Evolutionary conservation across 1,140 invertebrate species (phyloP).

Genomic region (Chelonus insularis): DNA sequence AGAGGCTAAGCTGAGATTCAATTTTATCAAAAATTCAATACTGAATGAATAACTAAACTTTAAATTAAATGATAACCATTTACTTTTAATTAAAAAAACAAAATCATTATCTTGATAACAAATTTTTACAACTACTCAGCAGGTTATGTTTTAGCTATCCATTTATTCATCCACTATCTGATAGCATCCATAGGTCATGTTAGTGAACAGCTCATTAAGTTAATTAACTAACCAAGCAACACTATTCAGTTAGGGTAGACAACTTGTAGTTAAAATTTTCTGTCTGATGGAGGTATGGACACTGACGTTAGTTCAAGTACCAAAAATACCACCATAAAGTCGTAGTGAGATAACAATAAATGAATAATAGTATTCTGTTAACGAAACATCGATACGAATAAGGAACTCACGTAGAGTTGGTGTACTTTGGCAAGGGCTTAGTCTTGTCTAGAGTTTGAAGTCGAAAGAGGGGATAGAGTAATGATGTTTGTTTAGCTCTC

Average conservation of each 20-base stretch:
- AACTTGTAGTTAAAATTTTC: no score
- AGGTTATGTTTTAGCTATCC: no score
- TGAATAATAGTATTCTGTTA: slow-evolving; percentile 22
- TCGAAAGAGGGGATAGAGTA: slow-evolving; percentile 38
- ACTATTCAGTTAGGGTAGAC: not conserved
- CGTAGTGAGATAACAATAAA: not conserved
- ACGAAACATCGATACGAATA: slow-evolving; percentile 44
- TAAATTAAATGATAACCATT: no score
- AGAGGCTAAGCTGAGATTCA: no score
- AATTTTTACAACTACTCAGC: no score
- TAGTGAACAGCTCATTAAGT: slow-evolving; percentile 33
- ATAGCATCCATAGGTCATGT: not conserved
- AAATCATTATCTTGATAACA: no score
- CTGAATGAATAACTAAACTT: no score
- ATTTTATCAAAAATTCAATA: no score
- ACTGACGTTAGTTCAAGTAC: no score
- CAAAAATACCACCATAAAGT: no score
- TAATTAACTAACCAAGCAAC: slow-evolving; percentile 38
- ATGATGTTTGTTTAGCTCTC: slow-evolving; percentile 56
- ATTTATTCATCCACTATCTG: slow-evolving; percentile 15
- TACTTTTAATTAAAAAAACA: no score
- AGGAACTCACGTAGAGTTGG: slow-evolving; percentile 40
- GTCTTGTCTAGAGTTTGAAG: not conserved
- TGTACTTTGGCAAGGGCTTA: slow-evolving; percentile 38
- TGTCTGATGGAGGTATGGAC: no score